Evolutionary conservation across 1,140 invertebrate genomes (phyloP), one percentile per base, ranked within the genome.

Genomic region (Gryllus bimaculatus): DNA sequence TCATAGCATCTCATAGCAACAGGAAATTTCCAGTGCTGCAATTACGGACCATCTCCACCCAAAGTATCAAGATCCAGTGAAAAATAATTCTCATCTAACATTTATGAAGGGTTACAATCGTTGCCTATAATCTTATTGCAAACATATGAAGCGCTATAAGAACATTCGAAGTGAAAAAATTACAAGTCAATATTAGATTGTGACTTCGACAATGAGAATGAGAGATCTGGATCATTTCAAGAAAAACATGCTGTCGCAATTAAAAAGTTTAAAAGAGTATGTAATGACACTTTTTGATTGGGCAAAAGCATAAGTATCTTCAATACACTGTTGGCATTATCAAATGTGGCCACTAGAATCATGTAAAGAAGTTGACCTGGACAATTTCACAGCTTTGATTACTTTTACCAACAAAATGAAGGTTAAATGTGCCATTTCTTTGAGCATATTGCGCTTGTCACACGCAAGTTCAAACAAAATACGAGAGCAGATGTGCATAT

Each of bases 351-450:
- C 8, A 78, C 77, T 49, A 78, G 47, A 78, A 78, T 10, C 48
- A 48, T 78, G 47, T 78, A 78, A 78, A 78, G 77, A 7, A 48
- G 77, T 78, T 78, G 48, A 54, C 77, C 77, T 48, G 54, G 77
- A 78, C 77, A 78, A 54, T 78, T 48, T 78, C 47, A 78, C 47
- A 74, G 74, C 74, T 74, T 74, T n/a, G 74, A 26, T 74, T 74
- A n/a, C 21, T 74, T 74, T 74, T 74, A 77, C 47, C 20, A 77
- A 77, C 39, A 77, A 77, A 26, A 8, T 77, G 10, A 10, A 77
- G 47, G 76, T 39, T 48, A n/a, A 74, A 74, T 74, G 21, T 74
- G 74, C 8, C 74, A 20, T 77, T 77, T 49, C 20, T 49, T 39
- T 39, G 47, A 39, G 39, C 20, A 20, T 8, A 26, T 26, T 39